phyloP scores from a whole-genome alignment of 35 echinoderm and acorn worm species.

The Nesometra sesokonis region DNA sequence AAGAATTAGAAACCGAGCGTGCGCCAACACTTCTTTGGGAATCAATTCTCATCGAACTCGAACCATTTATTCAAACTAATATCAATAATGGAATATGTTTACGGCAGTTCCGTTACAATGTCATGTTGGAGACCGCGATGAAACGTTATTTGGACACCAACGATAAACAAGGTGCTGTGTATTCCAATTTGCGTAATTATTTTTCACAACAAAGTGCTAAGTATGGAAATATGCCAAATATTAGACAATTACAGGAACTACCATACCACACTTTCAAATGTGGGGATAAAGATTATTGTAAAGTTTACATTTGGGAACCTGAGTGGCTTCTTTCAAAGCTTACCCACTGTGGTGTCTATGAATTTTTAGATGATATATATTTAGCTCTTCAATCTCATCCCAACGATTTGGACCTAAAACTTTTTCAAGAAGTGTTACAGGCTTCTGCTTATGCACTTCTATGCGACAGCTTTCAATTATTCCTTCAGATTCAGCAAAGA shows the following conservation, averaged over 20 bases:
- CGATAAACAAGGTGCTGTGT: not conserved
- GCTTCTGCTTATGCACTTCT: slow-evolving; percentile 57
- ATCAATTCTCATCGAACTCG: slow-evolving; percentile 63
- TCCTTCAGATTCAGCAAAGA: slow-evolving; percentile 59
- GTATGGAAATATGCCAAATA: slow-evolving; percentile 54
- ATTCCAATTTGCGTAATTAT: not conserved
- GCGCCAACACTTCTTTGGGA: slow-evolving; percentile 71
- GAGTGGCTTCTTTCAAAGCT: slow-evolving; percentile 69
- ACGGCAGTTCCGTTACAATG: not conserved
- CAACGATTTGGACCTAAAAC: slow-evolving; percentile 45
- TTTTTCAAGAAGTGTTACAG: slow-evolving; percentile 66
- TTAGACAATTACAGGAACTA: slow-evolving; percentile 61
- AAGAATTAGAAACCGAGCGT: slow-evolving; percentile 46
- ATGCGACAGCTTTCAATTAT: slow-evolving; percentile 70
- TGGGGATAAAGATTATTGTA: slow-evolving; percentile 70
- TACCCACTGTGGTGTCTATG: slow-evolving; percentile 44
- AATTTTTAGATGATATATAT: slow-evolving; percentile 57
- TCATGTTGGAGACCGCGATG: not conserved
- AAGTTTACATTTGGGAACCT: slow-evolving; percentile 73
- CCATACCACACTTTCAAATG: slow-evolving; percentile 67
- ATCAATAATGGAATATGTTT: not conserved
- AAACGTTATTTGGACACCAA: not conserved
- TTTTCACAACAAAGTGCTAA: not conserved
- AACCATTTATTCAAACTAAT: slow-evolving; percentile 28
- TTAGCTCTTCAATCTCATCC: slow-evolving; percentile 29